A percentile compares a stretch with the other conserved stretches of the same genome.
Evolutionary conservation across 2,113 vertebrate species (phyloP).

Genomic region (Menura novaehollandiae): DNA sequence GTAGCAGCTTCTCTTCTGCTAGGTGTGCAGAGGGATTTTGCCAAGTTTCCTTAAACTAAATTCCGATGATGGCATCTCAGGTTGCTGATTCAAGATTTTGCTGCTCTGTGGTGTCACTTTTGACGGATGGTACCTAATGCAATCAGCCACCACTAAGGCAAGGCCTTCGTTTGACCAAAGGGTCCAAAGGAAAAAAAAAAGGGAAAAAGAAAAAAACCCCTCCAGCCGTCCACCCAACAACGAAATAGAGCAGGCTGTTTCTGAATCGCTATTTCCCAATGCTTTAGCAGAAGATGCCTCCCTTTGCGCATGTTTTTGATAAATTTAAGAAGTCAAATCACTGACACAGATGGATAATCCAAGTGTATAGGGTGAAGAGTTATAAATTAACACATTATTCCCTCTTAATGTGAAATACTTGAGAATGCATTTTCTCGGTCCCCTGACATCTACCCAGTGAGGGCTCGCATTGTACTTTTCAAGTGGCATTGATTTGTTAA

Average conservation of each 20-base stretch:
- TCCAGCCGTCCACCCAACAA: neutral
- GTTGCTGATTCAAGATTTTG: slow-evolving; percentile 81
- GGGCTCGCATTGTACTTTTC: slow-evolving; percentile 93
- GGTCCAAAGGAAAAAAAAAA: neutral
- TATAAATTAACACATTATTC: slow-evolving; percentile 99
- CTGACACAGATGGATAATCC: slow-evolving; percentile 98
- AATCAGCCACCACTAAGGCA: slow-evolving; percentile 78
- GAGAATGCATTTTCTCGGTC: slow-evolving; percentile 86
- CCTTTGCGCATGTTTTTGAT: slow-evolving; percentile 85
- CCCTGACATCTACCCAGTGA: slow-evolving; percentile 89
- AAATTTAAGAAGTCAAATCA: slow-evolving; percentile 88
- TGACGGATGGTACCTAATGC: slow-evolving; percentile 85
- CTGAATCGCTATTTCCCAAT: slow-evolving; percentile 50
- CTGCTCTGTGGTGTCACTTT: slow-evolving; percentile 76
- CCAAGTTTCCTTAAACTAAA: slow-evolving; percentile 78
- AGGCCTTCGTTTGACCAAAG: slow-evolving; percentile 57
- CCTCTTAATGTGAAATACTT: slow-evolving; percentile 95
- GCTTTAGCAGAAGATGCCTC: slow-evolving; percentile 69
- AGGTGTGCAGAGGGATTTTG: slow-evolving; percentile 60
- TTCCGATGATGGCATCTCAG: slow-evolving; percentile 74
- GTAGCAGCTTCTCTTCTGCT: slow-evolving; percentile 55
- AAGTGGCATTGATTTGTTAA: slow-evolving; percentile 99
- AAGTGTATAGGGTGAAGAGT: slow-evolving; percentile 89
- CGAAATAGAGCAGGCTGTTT: slow-evolving; percentile 27
- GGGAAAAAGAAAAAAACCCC: neutral